Evolutionary conservation across 2,888 invertebrate species (phyloP), one percentile per base, ranked within the genome.

Genomic region (Drosophila falleni): DNA sequence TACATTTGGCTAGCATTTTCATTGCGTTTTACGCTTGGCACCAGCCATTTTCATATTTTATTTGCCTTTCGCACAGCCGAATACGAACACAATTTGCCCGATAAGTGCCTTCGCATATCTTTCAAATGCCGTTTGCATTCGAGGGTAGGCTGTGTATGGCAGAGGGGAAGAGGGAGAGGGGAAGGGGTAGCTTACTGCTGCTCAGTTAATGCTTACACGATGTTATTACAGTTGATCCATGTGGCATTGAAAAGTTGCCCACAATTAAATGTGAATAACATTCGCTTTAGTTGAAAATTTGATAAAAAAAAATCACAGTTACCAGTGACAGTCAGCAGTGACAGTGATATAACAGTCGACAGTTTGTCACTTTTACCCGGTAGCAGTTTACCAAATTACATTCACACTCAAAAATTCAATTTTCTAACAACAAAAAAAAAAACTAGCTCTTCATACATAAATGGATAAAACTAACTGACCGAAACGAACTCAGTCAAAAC

Each of bases 31-130:
- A 81, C 78, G 78, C 80, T 72, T 68, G 63, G 72, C 67, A 62
- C 69, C 61, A 72, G 64, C 70, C 68, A 80, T 83, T 86, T 84
- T 80, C 87, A 80, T 84, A 87, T 83, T 80, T 86, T 78, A 85
- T 82, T 81, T 80, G 80, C 63, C 29, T 78, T 73, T 60, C 49
- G 41, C 64, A 60, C 62, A 47, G 56, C 39, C 58, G 46, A 71
- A 63, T 13, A 46, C 35, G 39, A 47, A 23, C 50, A 59, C 58
- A 71, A 68, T 84, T 81, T 64, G 44, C 35, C 53, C 64, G 76
- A 75, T 78, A 78, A 72, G 55, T 78, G 75, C 55, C 26, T 13
- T 39, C 50, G 59, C 58, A 72, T 74, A 70, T 71, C 69, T 72
- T 68, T 75, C 62, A 70, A 80, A 70, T 63, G 79, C 31, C 26